Percentiles rank a stretch among this genome's conserved stretches.
These are phyloP conservation scores for Characodon lateralis DNA, from an alignment of 2,797 vertebrate species.

Conservation along the genomic window DNA sequence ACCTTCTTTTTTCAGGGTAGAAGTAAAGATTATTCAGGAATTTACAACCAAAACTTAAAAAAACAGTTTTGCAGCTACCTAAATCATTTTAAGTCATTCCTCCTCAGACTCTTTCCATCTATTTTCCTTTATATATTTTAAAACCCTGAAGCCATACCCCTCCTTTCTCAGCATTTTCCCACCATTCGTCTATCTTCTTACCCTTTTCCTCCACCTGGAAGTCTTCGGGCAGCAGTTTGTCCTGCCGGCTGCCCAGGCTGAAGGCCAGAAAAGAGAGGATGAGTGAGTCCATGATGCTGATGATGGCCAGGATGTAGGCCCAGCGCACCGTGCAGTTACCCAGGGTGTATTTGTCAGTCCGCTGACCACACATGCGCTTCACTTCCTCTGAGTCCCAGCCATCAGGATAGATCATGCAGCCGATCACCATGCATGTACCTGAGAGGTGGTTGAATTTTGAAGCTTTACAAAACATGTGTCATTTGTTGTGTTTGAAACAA, in stretches of 20 bases:
- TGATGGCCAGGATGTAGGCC: constrained; percentile 98
- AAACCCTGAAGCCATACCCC: not conserved
- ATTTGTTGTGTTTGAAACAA: not conserved
- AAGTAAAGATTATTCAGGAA: not conserved
- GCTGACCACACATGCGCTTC: constrained; percentile 92
- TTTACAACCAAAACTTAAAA: not conserved
- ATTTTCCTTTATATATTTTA: not conserved
- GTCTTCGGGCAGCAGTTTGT: constrained; percentile 93
- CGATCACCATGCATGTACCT: constrained; percentile 94
- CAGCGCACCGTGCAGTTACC: constrained; percentile 97
- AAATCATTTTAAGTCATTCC: not conserved
- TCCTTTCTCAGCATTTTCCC: not conserved
- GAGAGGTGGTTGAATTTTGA: not conserved
- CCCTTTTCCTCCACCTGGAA: constrained; percentile 91
- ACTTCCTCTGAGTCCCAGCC: constrained; percentile 96
- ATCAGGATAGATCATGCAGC: constrained; percentile 96
- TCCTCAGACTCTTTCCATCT: not conserved
- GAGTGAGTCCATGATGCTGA: constrained; percentile 94
- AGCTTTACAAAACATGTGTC: not conserved
- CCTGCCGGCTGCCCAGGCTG: constrained; percentile 92
- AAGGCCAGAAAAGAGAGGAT: constrained; percentile 94
- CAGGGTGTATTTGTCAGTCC: constrained; percentile 94
- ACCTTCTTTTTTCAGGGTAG: not conserved
- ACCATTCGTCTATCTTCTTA: constrained; percentile 48
- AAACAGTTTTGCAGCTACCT: not conserved